Evolutionary conservation across 1,140 invertebrate genomes (phyloP).

Genomic region (Agrilus planipennis): DNA sequence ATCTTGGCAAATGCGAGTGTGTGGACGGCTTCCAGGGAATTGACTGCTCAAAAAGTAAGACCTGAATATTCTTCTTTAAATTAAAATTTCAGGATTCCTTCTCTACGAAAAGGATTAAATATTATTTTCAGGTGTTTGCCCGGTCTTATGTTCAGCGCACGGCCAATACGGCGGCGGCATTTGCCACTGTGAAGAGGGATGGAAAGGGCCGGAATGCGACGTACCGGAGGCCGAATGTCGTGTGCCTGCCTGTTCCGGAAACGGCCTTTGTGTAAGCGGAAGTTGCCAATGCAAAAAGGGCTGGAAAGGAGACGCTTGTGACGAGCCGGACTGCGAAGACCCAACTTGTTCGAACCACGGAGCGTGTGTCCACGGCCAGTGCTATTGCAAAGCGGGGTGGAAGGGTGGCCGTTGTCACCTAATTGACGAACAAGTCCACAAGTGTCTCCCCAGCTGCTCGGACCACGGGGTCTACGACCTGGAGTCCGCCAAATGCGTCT

Average conservation of each 20-base stretch:
- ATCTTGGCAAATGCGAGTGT: conserved; percentile 89
- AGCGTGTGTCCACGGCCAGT: conserved; percentile 82
- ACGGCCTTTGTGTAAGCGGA: conserved; percentile 81
- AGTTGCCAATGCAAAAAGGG: conserved; percentile 80
- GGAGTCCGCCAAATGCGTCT: conserved; percentile 74
- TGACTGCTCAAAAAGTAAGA: conserved; percentile 84
- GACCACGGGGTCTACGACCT: conserved; percentile 83
- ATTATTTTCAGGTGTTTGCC: conserved; percentile 66
- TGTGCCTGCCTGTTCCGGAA: conserved; percentile 81
- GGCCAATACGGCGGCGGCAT: conserved; percentile 90
- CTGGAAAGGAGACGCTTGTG: conserved; percentile 78
- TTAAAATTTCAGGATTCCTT: too few species aligned
- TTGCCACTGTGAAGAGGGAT: conserved; percentile 93
- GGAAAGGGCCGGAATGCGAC: conserved; percentile 94
- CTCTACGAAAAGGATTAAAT: too few species aligned
- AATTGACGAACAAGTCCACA: conserved; percentile 77
- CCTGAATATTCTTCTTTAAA: not conserved
- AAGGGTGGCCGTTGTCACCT: conserved; percentile 80
- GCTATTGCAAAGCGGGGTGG: conserved; percentile 92
- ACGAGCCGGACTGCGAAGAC: conserved; percentile 78
- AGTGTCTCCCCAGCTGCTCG: conserved; percentile 80
- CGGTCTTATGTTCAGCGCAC: conserved; percentile 90
- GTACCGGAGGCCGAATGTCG: conserved; percentile 83
- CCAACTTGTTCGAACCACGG: conserved; percentile 84
- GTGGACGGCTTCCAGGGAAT: conserved; percentile 87